Evolutionary conservation across 1,140 invertebrate species (phyloP).

Genomic region (Neodiprion virginianus): DNA sequence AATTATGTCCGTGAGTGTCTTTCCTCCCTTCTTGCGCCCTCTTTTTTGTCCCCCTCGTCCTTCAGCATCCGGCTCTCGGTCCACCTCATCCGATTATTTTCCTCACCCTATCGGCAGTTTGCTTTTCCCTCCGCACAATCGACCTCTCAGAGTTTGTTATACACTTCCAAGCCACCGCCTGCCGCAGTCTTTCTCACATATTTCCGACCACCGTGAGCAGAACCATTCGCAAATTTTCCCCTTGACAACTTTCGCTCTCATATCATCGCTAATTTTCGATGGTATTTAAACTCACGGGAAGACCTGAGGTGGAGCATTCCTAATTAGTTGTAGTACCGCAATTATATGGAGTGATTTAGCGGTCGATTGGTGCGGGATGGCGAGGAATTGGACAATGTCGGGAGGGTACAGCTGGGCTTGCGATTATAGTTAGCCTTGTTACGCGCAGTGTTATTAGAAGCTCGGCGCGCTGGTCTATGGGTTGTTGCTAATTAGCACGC

Average conservation of each 20-base stretch:
- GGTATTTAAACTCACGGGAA: not conserved
- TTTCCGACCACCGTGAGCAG: not conserved
- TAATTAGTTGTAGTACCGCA: not conserved
- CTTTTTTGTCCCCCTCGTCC: constrained; percentile 31
- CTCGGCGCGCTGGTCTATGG: constrained; percentile 9
- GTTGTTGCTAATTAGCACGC: constrained; percentile 42
- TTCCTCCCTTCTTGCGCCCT: constrained; percentile 4
- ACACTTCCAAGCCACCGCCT: constrained; percentile 8
- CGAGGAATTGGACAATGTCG: no score
- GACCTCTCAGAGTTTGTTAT: not conserved
- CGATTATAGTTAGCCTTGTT: not conserved
- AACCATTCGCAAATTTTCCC: constrained; percentile 27
- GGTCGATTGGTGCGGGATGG: not conserved
- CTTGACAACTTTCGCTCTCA: not conserved
- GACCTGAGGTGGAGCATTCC: not conserved
- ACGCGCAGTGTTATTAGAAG: constrained; percentile 26
- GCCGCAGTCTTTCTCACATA: constrained; percentile 27
- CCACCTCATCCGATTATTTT: constrained; percentile 43
- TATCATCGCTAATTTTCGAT: not conserved
- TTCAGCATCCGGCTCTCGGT: constrained; percentile 24
- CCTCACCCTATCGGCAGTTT: constrained; percentile 9
- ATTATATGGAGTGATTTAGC: not conserved
- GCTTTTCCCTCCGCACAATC: constrained; percentile 10
- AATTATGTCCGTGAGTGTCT: constrained; percentile 31
- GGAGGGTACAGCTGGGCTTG: not conserved